A percentile compares a stretch with the other conserved stretches of the same genome.
phyloP scores from a whole-genome alignment of 2,888 invertebrate species.

The Apocheima hispidaria region DNA sequence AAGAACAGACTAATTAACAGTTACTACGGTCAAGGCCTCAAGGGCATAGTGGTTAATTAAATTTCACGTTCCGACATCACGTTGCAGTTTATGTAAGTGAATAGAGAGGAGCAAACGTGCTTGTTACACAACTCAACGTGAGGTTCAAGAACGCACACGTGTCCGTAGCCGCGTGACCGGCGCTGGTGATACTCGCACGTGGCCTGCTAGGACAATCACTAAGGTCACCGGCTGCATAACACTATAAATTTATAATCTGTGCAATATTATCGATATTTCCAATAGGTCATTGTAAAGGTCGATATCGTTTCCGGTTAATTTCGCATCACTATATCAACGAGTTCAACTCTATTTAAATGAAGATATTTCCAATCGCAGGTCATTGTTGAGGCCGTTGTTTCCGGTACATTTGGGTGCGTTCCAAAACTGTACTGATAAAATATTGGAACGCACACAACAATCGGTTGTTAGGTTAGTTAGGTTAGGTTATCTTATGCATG shows the following conservation, averaged over 20 bases:
- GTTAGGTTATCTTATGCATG: too few species aligned
- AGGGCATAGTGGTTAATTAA: slow-evolving; percentile 55
- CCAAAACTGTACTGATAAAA: slow-evolving; percentile 12
- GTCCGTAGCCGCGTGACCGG: slow-evolving; percentile 75
- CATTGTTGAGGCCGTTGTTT: slow-evolving; percentile 15
- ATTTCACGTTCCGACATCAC: slow-evolving; percentile 75
- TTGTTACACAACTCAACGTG: slow-evolving; percentile 82
- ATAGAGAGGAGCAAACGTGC: slow-evolving; percentile 72
- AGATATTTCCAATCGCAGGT: slow-evolving; percentile 16
- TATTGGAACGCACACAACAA: not conserved
- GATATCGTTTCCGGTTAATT: slow-evolving; percentile 9
- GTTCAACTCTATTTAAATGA: slow-evolving; percentile 8
- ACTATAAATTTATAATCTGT: slow-evolving; percentile 19
- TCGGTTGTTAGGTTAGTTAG: too few species aligned
- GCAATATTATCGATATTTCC: slow-evolving; percentile 12
- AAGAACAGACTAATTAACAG: slow-evolving; percentile 15
- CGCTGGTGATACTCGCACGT: slow-evolving; percentile 60
- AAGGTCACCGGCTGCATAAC: slow-evolving; percentile 53
- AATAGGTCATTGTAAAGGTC: slow-evolving; percentile 29
- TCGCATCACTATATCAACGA: slow-evolving; percentile 17
- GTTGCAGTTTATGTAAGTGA: slow-evolving; percentile 81
- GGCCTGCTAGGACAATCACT: slow-evolving; percentile 60
- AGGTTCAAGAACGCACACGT: slow-evolving; percentile 80
- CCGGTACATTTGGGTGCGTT: slow-evolving; percentile 20
- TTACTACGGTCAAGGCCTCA: slow-evolving; percentile 58